Conservation (phyloP, 1,140 invertebrate species). For the Rhopalosiphum padi region DNA sequence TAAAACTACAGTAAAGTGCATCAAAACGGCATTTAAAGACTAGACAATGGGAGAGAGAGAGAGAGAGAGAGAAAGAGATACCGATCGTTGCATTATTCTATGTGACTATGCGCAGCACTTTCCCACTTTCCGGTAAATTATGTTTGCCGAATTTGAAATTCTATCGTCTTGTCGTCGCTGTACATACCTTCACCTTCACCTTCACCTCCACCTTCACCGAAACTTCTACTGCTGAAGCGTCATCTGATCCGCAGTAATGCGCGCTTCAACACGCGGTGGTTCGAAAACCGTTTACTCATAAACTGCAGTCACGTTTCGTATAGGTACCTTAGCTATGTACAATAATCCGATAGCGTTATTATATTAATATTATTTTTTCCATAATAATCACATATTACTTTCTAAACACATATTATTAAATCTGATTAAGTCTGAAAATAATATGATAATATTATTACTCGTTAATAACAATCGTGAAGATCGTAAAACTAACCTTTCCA, state of each 20-base stretch:
- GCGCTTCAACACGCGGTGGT: neutral
- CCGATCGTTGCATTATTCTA: neutral
- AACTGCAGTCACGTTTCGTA: constrained; percentile 6
- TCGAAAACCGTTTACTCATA: neutral
- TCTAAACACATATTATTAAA: constrained; percentile 10
- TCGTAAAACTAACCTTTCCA: neutral
- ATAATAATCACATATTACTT: constrained; percentile 18
- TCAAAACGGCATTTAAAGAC: neutral
- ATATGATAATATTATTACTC: neutral
- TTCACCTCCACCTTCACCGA: neutral
- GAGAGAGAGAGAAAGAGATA: neutral
- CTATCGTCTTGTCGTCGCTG: neutral
- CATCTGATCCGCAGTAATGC: neutral
- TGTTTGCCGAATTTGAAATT: neutral
- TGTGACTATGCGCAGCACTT: neutral
- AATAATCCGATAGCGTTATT: neutral
- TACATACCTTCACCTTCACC: neutral
- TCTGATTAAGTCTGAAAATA: neutral
- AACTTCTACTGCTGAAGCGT: neutral
- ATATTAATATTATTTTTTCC: neutral
- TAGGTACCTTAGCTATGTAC: neutral
- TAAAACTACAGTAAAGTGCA: neutral
- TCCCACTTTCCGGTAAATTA: neutral
- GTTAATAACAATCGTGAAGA: neutral
- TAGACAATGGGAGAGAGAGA: neutral